Base-by-base conservation (phyloP, 2,888 invertebrate species). In the Rambutsinella grinnellia region DNA sequence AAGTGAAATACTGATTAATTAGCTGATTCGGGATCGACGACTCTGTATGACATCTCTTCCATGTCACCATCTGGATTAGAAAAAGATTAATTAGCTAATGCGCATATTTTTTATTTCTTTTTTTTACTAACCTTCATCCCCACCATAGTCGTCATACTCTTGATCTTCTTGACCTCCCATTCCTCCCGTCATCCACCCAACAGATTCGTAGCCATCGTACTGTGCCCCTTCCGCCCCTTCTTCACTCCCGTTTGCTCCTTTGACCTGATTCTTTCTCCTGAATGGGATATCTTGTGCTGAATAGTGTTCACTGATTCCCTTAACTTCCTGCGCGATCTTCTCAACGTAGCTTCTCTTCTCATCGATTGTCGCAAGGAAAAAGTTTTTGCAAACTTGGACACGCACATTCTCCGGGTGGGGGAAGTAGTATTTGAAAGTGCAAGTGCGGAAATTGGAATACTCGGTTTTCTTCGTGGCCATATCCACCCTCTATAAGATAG, bases 351-450 rank as follows among this genome's bases (percentile, higher is more conserved):
- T 81, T 24, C 80, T 44, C 47, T 79, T 79, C 46, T 81, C 80
- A 23, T 79, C 80, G 47, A 81, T 79, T 10, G 80, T 81, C 28
- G 80, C 80, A n/a, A 79, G 76, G 53, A 81, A 81, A 47, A 81
- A 81, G 46, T 79, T 79, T 75, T 81, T 81, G 51, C 80, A 81
- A 21, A 81, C 80, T 75, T 81, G 80, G 8, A 79, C 70, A 57
- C 79, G 36, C 1, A 72, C 54, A 63, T 79, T 79, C 47, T 79
- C 79, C 17, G 80, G 80, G 72, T 79, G 80, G n/a, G 80, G 80
- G 27, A 81, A 74, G 53, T 81, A 81, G 66, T 81, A 81, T 49
- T 81, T 81, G 57, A 81, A 81, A 10, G 80, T 81, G 58, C 80
- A 81, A 3, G 80, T 81, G 23, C 80, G 58, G 53, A 81, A 81